Base-by-base conservation (phyloP, 2,113 vertebrate species). In the Pan paniscus region DNA sequence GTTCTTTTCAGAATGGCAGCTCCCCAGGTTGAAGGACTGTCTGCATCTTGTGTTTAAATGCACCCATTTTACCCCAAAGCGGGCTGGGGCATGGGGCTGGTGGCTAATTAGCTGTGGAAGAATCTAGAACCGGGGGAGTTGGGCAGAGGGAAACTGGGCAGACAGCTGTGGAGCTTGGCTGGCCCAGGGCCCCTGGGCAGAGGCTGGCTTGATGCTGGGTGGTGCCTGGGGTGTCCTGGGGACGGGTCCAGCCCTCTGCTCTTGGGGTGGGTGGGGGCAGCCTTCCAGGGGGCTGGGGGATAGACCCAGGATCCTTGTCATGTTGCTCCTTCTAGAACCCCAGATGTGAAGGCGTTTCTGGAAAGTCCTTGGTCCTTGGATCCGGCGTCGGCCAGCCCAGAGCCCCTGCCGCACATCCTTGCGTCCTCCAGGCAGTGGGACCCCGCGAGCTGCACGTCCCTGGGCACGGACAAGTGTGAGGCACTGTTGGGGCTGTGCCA, bases 371-470 rank as follows among this genome's bases (percentile, higher is more conserved):
- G 43, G 46, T 20, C 13, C 23, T 0, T 0, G n/a, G 20, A 23
- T 27, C 13, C 16, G 4, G 13, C 30, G 1, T n/a, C 10, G 4
- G 14, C 10, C 22, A 8, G 13, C 52, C 72, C 67, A 84, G n/a
- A 35, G 57, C 6, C 8, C 8, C 25, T 4, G 6, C 17, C 0
- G 3, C 35, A 8, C 9, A 8, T 81, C 17, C 93, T 6, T 16
- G 5, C 22, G 4, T n/a, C 1, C 0, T n/a, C 9, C 67, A 97
- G 97, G 88, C 79, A 25, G 0, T 85, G 8, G 88, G 81, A 10
- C 0, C 1, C 86, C 8, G 23, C 0, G 0, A 48, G 59, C 57
- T 82, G 87, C 25, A 46, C 0, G 1, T 0, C 79, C 0, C 9
- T 0, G 8, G n/a, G 25, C 13, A 35, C 27, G 14, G 67, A 59